phyloP scores from a whole-genome alignment of 2,797 vertebrate species.

The Parauchenoglanis ngamensis region DNA sequence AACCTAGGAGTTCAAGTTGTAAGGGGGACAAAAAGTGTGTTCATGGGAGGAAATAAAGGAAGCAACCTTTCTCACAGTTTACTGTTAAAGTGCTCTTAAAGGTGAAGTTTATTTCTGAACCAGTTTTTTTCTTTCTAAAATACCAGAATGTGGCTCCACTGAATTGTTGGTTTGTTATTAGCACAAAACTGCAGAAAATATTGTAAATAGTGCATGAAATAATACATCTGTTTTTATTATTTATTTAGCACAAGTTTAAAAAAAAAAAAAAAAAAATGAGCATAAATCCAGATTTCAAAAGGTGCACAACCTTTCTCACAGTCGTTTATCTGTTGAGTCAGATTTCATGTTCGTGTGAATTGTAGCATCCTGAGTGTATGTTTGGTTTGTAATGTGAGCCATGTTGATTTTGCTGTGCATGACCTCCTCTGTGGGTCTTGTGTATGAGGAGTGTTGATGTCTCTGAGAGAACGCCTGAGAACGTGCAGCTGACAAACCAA shows the following conservation, averaged over 20 bases:
- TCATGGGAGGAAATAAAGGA: neutral
- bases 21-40: neutral
- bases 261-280: neutral
- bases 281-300: neutral
- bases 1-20: neutral
- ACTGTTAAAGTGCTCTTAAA: neutral
- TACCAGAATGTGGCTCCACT: neutral
- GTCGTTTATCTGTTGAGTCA: neutral
- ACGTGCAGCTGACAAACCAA: neutral
- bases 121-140: neutral
- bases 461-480: conserved; percentile 43
- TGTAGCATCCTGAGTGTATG: conserved; percentile 19
- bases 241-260: neutral
- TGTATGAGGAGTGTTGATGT: conserved; percentile 18
- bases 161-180: neutral
- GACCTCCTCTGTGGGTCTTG: conserved; percentile 13
- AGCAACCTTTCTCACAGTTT: neutral
- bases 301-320: neutral
- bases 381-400: conserved; percentile 36
- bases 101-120: neutral
- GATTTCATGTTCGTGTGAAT: conserved; percentile 12
- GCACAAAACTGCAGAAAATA: neutral
- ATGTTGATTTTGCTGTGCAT: conserved; percentile 42
- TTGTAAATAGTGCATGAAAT: neutral
- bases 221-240: neutral